Conservation (phyloP, 2,797 vertebrate genomes). For the Malacoctenus gilli region DNA sequence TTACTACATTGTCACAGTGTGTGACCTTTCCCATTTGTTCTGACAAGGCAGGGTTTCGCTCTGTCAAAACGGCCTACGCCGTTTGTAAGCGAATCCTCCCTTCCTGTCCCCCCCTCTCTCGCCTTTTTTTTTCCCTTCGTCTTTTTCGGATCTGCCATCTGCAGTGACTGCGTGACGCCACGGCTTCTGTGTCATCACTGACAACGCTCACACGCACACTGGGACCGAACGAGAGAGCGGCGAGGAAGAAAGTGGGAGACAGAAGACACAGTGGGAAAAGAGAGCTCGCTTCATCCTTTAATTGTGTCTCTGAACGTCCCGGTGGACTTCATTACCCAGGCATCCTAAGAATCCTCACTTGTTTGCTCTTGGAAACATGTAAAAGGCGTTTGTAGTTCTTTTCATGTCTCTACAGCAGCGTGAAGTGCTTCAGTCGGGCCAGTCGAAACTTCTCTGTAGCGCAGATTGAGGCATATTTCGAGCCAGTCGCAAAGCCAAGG, state of each 20-base stretch:
- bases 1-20: constrained; percentile 66
- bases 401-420: constrained; percentile 48
- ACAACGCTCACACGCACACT: constrained; percentile 49
- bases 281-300: constrained; percentile 61
- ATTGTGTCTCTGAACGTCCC: constrained; percentile 67
- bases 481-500: constrained; percentile 15
- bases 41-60: constrained; percentile 60
- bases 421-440: constrained; percentile 24
- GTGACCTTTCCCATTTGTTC: constrained; percentile 74
- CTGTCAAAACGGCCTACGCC: constrained; percentile 53
- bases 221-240: constrained; percentile 42
- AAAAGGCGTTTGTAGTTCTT: constrained; percentile 56
- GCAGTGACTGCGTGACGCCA: constrained; percentile 61
- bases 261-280: constrained; percentile 31
- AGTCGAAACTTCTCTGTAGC: constrained; percentile 29
- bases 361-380: constrained; percentile 67
- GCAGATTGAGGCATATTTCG: constrained; percentile 20
- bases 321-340: constrained; percentile 72
- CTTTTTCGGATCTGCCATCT: constrained; percentile 69
- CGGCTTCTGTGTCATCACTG: constrained; percentile 69
- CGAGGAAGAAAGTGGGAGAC: constrained; percentile 35
- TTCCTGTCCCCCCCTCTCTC: constrained; percentile 37
- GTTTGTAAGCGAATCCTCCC: constrained; percentile 62
- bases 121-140: constrained; percentile 31
- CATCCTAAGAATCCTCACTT: constrained; percentile 66